phyloP scores from a whole-genome alignment of 2,888 invertebrate species.

The Tupiocoris notatus region DNA sequence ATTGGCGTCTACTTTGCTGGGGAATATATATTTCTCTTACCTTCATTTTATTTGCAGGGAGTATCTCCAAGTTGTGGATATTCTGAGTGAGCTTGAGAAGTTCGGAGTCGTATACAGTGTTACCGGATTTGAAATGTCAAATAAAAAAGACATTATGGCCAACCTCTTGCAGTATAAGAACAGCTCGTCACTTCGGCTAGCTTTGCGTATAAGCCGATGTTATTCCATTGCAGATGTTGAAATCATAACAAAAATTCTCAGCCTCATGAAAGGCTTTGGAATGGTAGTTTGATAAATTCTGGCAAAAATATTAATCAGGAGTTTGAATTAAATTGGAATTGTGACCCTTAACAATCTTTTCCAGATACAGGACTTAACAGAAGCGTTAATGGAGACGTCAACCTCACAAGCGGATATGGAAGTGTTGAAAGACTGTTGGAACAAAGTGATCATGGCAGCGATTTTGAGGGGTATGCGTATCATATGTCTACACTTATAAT shows the following conservation, averaged over 20 bases:
- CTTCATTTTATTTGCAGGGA: slow-evolving; percentile 50
- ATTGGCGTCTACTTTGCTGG: not conserved
- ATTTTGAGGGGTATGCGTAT: not conserved
- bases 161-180: slow-evolving; percentile 45
- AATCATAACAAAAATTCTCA: slow-evolving; percentile 32
- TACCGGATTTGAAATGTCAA: slow-evolving; percentile 51
- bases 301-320: too few species aligned
- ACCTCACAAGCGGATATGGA: not conserved
- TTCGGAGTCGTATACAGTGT: slow-evolving; percentile 53
- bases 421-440: slow-evolving; percentile 9
- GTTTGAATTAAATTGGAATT: too few species aligned
- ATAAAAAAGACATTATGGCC: slow-evolving; percentile 48
- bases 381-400: not conserved
- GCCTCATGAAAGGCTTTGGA: slow-evolving; percentile 36
- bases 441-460: not conserved
- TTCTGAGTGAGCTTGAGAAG: slow-evolving; percentile 53
- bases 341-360: too few species aligned
- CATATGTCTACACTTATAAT: too few species aligned
- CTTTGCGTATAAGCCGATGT: slow-evolving; percentile 44
- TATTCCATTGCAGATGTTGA: slow-evolving; percentile 31
- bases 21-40: not conserved
- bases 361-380: slow-evolving; percentile 2
- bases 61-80: slow-evolving; percentile 53
- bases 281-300: too few species aligned
- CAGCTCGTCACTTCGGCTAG: slow-evolving; percentile 45